These are phyloP conservation scores for Brachyistius frenatus DNA, from an alignment of 2,113 vertebrate genomes.

Conservation along the genomic window DNA sequence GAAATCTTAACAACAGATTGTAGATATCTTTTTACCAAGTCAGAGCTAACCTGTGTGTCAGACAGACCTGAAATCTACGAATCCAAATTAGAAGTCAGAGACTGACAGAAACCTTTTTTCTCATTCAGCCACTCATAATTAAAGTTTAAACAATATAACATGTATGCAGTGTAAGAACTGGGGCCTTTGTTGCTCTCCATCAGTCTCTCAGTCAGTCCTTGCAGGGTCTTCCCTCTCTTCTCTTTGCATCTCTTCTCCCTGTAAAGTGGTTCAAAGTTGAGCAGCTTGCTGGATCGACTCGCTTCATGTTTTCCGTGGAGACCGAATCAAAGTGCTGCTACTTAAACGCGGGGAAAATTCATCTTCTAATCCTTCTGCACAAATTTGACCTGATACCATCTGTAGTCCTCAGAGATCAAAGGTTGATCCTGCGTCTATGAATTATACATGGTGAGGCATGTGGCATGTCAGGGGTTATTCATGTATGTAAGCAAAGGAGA, in stretches of 20 bases:
- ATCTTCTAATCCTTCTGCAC: constrained; percentile 26
- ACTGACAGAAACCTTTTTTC: too few relatives aligned
- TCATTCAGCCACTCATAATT: too few relatives aligned
- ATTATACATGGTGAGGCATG: constrained; percentile 48
- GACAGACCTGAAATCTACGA: too few relatives aligned
- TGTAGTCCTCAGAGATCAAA: constrained; percentile 58
- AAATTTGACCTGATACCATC: constrained; percentile 56
- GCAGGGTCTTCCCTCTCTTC: not conserved
- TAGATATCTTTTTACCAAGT: too few relatives aligned
- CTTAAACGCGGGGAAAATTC: constrained; percentile 21
- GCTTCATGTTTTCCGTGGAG: constrained; percentile 25
- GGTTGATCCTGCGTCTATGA: constrained; percentile 43
- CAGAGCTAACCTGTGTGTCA: too few relatives aligned
- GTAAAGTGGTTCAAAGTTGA: constrained; percentile 30
- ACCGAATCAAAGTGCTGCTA: constrained; percentile 47
- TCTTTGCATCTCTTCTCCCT: not conserved
- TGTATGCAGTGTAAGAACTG: not conserved
- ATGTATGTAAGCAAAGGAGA: constrained; percentile 38
- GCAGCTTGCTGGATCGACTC: constrained; percentile 1
- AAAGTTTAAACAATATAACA: not conserved
- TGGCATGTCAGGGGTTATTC: constrained; percentile 43
- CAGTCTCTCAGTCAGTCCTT: not conserved
- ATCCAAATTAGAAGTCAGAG: too few relatives aligned
- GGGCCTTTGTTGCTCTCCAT: not conserved
- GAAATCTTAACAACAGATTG: too few relatives aligned